Evolutionary conservation across 1,140 invertebrate species (phyloP), one percentile per base, ranked within the genome.

Genomic region (Apis laboriosa): DNA sequence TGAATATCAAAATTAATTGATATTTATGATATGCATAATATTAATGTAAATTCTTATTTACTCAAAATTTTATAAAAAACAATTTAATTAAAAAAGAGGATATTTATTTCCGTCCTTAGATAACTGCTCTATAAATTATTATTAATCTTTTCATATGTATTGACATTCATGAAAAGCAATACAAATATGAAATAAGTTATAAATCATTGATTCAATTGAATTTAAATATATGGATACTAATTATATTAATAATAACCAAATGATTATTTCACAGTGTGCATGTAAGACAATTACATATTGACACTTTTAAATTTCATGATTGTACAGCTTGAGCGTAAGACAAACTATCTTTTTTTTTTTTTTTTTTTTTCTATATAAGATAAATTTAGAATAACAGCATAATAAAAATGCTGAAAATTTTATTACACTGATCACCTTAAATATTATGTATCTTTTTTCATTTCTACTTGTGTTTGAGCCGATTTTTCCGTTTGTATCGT

Each of bases 401-500:
- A 67, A 68, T 64, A 66, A 34, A 21, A 64, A 80, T 70, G 66
- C 72, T 68, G 74, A 24, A n/a, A 53, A 9, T 72, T 56, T 9
- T 53, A 58, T 75, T 12, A 34, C 4, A 34, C 21, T 43, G 8
- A 66, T 80, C 28, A 19, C n/a, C 9, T 78, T 64, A 56, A 77
- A 73, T 28, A 85, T 93, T 93, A 94, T 91, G 94, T 93, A 56
- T 94, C 92, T 83, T 95, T 94, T 79, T 93, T 94, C 1, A 72
- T 79, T 71, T 92, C 91, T 80, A 86, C 77, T 90, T 90, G 89
- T 2, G 84, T 77, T 66, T 88, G 80, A 56, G 84, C 58, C 17
- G 56, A 90, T 77, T 94, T 93, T 80, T 95, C 92, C 1, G 92
- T 83, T 72, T 90, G 85, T 77, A 67, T 71, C 24, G 74, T 15